Percentiles rank a stretch among this genome's conserved stretches.
Evolutionary conservation across 2,888 invertebrate genomes (phyloP).

Genomic region (Liposcelis brunnea): DNA sequence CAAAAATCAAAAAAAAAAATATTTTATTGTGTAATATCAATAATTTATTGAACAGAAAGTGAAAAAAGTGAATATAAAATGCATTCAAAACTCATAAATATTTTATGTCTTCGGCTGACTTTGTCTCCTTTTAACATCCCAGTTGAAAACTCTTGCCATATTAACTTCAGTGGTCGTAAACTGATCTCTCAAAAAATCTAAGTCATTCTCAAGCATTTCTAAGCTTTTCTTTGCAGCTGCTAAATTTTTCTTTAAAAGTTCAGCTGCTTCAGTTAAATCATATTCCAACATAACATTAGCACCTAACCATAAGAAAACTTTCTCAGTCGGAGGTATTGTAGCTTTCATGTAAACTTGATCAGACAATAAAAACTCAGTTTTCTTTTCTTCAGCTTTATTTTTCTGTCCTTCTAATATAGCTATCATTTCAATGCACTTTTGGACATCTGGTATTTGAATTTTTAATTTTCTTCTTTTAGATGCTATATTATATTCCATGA

Average conservation of each 20-base stretch:
- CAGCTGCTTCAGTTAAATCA: conserved; percentile 75
- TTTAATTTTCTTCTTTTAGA: conserved; percentile 70
- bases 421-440: conserved; percentile 80
- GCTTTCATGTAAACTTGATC: conserved; percentile 85
- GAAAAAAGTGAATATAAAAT: too few relatives aligned
- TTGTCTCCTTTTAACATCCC: conserved; percentile 88
- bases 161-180: conserved; percentile 97
- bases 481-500: conserved; percentile 85
- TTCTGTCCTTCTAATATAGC: conserved; percentile 69
- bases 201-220: conserved; percentile 72
- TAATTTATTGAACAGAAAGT: too few relatives aligned
- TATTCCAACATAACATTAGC: conserved; percentile 98
- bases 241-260: conserved; percentile 65
- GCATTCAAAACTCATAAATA: too few relatives aligned
- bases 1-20: too few relatives aligned
- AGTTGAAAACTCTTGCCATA: conserved; percentile 96
- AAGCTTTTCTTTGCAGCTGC: conserved; percentile 69
- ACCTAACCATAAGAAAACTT: conserved; percentile 55
- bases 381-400: conserved; percentile 44
- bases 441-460: conserved; percentile 86
- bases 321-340: conserved; percentile 72
- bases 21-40: too few relatives aligned
- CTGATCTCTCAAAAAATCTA: conserved; percentile 91
- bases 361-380: conserved; percentile 80
- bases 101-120: conserved; percentile 32